A percentile compares a stretch with the other conserved stretches of the same genome.
phyloP scores from a whole-genome alignment of 1,140 invertebrate genomes.

The Popillia japonica region DNA sequence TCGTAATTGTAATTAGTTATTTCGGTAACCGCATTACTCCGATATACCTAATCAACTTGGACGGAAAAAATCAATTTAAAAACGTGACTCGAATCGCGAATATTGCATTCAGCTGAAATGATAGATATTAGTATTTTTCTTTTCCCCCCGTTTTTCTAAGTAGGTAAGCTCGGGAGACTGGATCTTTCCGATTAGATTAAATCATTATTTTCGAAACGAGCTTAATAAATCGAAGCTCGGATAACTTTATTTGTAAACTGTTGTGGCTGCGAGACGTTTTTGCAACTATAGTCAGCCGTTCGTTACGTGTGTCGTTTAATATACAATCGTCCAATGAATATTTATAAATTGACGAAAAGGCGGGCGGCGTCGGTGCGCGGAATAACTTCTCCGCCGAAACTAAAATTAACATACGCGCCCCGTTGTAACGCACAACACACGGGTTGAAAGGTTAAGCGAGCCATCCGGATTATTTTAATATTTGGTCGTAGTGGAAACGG shows the following conservation, averaged over 20 bases:
- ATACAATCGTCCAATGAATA: conserved; percentile 7
- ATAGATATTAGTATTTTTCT: background rate
- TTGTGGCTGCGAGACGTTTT: no score
- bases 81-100: background rate
- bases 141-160: background rate
- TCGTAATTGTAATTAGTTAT: background rate
- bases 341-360: conserved; percentile 11
- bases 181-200: background rate
- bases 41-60: background rate
- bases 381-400: background rate
- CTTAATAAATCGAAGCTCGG: background rate
- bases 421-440: no score
- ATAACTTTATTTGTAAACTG: no score
- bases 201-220: background rate
- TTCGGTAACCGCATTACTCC: background rate
- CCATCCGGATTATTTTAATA: no score
- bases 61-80: background rate
- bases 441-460: background rate
- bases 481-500: no score
- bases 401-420: background rate
- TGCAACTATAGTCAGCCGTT: no score
- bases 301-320: conserved; percentile 5
- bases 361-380: background rate
- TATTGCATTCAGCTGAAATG: background rate
- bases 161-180: background rate